Evolutionary conservation across 2,888 invertebrate species (phyloP), one percentile per base, ranked within the genome.

Genomic region (Isoperla grammatica): DNA sequence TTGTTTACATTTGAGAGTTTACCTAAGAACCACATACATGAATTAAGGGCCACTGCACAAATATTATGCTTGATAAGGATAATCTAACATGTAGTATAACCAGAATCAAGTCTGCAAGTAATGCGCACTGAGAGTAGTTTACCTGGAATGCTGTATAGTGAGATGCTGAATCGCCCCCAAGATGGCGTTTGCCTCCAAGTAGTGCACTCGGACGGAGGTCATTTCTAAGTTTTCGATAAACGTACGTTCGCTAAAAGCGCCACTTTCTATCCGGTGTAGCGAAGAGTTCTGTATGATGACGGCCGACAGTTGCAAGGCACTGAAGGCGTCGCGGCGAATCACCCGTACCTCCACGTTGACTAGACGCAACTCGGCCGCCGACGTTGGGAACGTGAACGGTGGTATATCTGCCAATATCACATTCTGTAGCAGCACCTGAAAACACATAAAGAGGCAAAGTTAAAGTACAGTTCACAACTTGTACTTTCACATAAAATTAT

Each of bases 121-220:
- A n/a, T n/a, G n/a, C n/a, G n/a, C n/a, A n/a, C n/a, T n/a, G n/a
- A n/a, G n/a, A n/a, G 29, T 29, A 6, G 29, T 29, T 29, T 29
- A 86, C 86, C 77, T 82, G 63, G 84, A 82, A 72, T 82, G 76
- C 69, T 81, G 79, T 69, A 88, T 79, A 67, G 82, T 82, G 60
- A 88, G 76, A 68, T 83, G 84, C 43, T 76, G 79, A 60, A 85
- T 78, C 55, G 82, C 86, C 23, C 84, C 84, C 64, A 78, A 78
- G 60, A 88, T 73, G 20, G 87, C 85, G 66, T 78, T 79, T 1
- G 78, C 75, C 62, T 80, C 76, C 37, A 87, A 69, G 55, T 74
- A 75, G 53, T 78, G 74, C 45, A 88, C 75, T 66, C 74, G 78
- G 66, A 85, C 84, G 43, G 81, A 80, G 62, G 75, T 74, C 46